Conservation (phyloP, 2,113 vertebrate genomes). For the Prolemur simus region DNA sequence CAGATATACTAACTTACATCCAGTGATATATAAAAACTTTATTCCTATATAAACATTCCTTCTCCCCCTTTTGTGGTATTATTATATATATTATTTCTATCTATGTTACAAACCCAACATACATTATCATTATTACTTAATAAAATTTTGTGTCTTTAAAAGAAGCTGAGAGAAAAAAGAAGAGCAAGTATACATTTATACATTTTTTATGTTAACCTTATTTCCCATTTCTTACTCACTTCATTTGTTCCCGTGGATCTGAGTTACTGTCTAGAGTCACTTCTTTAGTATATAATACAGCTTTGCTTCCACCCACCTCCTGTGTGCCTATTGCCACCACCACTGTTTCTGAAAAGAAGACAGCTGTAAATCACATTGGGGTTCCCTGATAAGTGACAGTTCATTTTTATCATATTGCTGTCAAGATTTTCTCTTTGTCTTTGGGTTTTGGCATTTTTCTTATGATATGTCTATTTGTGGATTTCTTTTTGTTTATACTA, state of each 20-base stretch:
- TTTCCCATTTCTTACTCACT: constrained; percentile 14
- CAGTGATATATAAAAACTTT: constrained; percentile 31
- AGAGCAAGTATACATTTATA: neutral
- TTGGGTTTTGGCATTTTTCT: constrained; percentile 47
- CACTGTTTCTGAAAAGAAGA: constrained; percentile 10
- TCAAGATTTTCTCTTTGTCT: constrained; percentile 35
- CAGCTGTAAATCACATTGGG: neutral
- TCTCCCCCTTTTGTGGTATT: neutral
- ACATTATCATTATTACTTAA: constrained; percentile 37
- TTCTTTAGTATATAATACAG: constrained; percentile 5
- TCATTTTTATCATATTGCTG: constrained; percentile 33
- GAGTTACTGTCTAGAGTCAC: neutral
- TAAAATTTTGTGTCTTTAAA: constrained; percentile 21
- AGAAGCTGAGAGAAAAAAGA: constrained; percentile 29
- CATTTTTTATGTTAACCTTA: neutral
- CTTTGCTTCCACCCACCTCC: neutral
- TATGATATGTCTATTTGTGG: neutral
- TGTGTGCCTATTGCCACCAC: neutral
- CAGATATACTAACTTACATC: constrained; percentile 40
- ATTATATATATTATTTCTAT: constrained; percentile 32
- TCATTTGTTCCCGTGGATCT: constrained; percentile 45
- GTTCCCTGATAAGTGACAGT: neutral
- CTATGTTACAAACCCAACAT: neutral
- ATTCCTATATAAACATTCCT: neutral
- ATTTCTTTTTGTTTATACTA: constrained; percentile 30